These are phyloP conservation scores for Sebastes paucispinis DNA, from an alignment of 2,797 vertebrate genomes.

Conservation along the genomic window DNA sequence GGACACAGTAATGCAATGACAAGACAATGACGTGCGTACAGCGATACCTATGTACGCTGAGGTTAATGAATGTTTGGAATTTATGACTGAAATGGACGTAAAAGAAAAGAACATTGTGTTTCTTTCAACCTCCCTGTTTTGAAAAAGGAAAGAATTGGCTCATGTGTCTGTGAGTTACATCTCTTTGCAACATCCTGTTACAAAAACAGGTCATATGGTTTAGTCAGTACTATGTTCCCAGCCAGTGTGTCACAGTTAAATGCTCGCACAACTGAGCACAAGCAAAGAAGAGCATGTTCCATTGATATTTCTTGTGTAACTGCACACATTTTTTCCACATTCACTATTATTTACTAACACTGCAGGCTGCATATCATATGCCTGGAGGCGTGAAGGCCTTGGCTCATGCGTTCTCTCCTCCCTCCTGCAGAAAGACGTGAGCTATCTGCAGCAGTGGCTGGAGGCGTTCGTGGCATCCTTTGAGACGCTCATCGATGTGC, in stretches of 20 bases:
- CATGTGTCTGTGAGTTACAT: conserved; percentile 55
- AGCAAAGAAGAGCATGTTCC: background rate
- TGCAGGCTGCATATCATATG: background rate
- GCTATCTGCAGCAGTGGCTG: conserved; percentile 94
- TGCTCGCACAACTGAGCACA: background rate
- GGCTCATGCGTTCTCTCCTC: conserved; percentile 22
- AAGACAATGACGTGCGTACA: background rate
- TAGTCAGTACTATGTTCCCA: conserved; percentile 24
- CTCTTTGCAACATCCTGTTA: conserved; percentile 79
- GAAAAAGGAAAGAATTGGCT: conserved; percentile 66
- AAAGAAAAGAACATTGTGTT: conserved; percentile 5
- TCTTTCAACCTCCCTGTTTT: conserved; percentile 18
- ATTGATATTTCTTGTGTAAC: background rate
- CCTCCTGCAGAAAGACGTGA: conserved; percentile 88
- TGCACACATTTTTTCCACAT: background rate
- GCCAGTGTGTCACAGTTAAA: conserved; percentile 7
- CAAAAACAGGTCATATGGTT: conserved; percentile 64
- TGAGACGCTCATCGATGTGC: conserved; percentile 89
- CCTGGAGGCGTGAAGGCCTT: background rate
- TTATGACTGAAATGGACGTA: background rate
- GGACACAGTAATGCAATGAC: background rate
- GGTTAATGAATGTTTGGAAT: background rate
- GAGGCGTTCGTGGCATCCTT: conserved; percentile 90
- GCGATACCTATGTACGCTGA: background rate
- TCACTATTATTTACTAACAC: background rate